A percentile compares a stretch with the other conserved stretches of the same genome.
Evolutionary conservation across 2,797 vertebrate genomes (phyloP).

Genomic region (Apogon hyalosoma): DNA sequence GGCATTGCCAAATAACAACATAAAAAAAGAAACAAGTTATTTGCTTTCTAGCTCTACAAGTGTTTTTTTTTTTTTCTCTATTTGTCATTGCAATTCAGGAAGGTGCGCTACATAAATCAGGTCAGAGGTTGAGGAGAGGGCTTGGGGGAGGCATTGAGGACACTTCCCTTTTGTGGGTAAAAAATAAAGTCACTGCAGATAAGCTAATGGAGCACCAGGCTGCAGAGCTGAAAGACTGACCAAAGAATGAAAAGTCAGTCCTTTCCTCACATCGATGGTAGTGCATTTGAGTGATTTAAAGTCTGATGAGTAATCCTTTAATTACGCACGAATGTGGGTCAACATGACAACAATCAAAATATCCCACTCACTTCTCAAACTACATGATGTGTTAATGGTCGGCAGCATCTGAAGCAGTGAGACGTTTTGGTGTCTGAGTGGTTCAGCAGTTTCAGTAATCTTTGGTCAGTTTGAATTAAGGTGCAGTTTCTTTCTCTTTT

Average conservation of each 20-base stretch:
- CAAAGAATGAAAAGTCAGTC: background rate
- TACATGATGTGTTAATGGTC: conserved; percentile 20
- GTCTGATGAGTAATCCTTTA: conserved; percentile 2
- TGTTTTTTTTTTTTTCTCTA: conserved; percentile 58
- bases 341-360: conserved; percentile 37
- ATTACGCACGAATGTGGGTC: conserved; percentile 20
- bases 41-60: conserved; percentile 71
- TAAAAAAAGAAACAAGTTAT: conserved; percentile 52
- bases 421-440: conserved; percentile 45
- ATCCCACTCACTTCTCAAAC: background rate
- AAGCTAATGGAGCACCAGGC: conserved; percentile 41
- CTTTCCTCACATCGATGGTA: conserved; percentile 10
- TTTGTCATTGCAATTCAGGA: conserved; percentile 68
- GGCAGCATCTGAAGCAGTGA: conserved; percentile 61
- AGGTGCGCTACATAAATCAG: conserved; percentile 76
- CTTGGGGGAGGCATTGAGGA: conserved; percentile 52
- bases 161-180: conserved; percentile 47
- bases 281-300: conserved; percentile 45
- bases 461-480: conserved; percentile 80
- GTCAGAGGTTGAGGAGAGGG: conserved; percentile 68
- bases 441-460: conserved; percentile 59
- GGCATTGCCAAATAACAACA: conserved; percentile 55
- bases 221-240: conserved; percentile 35
- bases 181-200: conserved; percentile 43
- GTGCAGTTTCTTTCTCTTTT: conserved; percentile 61